Conservation (phyloP, 2,113 vertebrate species). For the Zapornia atra region DNA sequence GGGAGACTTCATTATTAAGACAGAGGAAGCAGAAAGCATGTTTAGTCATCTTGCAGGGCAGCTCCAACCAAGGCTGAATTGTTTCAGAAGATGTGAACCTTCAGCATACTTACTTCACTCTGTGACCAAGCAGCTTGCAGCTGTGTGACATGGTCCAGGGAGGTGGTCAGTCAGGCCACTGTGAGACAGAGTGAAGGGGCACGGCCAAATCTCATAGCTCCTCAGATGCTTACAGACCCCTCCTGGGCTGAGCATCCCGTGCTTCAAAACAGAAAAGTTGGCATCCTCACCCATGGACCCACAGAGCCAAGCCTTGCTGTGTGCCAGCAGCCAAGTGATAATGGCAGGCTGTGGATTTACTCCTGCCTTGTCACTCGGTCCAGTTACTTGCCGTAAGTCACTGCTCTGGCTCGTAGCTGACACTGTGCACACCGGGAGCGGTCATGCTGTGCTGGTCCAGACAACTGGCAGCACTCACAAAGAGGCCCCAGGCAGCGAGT, state of each 20-base stretch:
- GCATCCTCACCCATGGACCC: not conserved
- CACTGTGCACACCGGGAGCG: rapidly evolving
- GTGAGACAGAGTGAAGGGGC: not conserved
- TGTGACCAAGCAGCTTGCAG: not conserved
- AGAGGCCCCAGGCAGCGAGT: not conserved
- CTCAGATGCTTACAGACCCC: not conserved
- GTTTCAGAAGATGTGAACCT: not conserved
- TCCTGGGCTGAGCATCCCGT: not conserved
- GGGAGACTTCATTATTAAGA: not conserved
- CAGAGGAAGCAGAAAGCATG: rapidly evolving
- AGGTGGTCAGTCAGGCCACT: not conserved
- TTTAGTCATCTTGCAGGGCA: not conserved
- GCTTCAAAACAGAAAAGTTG: not conserved
- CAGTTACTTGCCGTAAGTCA: not conserved
- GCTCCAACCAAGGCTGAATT: not conserved
- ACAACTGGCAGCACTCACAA: not conserved
- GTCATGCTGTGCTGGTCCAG: not conserved
- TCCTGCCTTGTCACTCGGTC: not conserved
- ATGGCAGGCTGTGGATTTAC: not conserved
- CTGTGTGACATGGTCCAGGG: not conserved
- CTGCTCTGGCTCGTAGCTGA: not conserved
- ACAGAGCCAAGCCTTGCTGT: not conserved
- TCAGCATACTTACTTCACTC: not conserved
- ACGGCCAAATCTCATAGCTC: not conserved
- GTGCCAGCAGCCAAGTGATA: not conserved